Base-by-base conservation (phyloP, 2,888 invertebrate genomes). In the Nymphalis polychloros region DNA sequence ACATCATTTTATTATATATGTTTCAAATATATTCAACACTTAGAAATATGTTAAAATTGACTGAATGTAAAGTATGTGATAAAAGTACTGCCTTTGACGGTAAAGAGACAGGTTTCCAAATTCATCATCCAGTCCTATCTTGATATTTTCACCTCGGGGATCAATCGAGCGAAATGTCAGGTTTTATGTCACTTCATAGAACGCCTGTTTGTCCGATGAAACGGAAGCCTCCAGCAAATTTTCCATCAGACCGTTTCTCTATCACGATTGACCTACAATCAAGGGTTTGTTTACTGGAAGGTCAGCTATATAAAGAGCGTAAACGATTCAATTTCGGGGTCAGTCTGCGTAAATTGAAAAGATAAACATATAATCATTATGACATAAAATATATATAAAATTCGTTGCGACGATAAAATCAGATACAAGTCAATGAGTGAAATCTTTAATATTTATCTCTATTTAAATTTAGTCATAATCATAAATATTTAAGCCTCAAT, bases 261-360 rank as follows among this genome's bases (percentile, higher is more conserved):
- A 59, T 49, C 75, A 74, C 77, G 79, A 74, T 75, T 83, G 82
- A 80, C 81, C 79, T 78, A 79, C 75, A 81, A 79, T 77, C 78
- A 73, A 71, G 76, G 76, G 69, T 72, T 71, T 79, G 81, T 81
- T 79, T 80, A 78, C 77, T 67, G 74, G 78, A 81, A 82, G 79
- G 79, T 78, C 81, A 76, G 75, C 76, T 71, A 75, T 53, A 27
- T 78, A 78, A 74, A 84, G 79, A 76, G 76, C 68, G 67, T 74
- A 80, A 81, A 80, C 81, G 83, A 79, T 82, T 81, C 73, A 77
- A 49, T 82, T 82, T 80, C 73, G 72, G 74, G 78, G 75, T 68
- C 75, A 59, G 47, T 4, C 17, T 31, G 41, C 31, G 53, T 63
- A 53, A 63, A 47, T 69, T 55, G 63, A 66, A 47, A 23, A 55